Conservation (phyloP, 2,797 vertebrate genomes). For the Coccyzus lansbergi region DNA sequence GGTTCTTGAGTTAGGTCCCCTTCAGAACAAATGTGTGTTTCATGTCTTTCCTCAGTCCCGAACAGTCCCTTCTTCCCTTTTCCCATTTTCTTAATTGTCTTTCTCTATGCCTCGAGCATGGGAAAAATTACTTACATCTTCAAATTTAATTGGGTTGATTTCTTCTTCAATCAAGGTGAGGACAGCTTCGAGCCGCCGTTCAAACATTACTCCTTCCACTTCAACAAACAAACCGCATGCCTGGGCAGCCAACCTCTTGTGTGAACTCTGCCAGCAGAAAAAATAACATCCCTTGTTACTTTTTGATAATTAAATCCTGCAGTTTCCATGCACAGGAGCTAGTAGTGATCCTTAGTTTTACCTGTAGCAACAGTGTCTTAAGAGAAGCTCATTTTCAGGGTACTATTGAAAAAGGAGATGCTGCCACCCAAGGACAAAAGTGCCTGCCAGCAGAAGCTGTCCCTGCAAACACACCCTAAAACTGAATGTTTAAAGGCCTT, state of each 20-base stretch:
- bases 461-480: background rate
- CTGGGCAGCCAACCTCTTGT: slow-evolving; percentile 88
- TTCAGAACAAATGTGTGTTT: background rate
- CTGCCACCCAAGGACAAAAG: background rate
- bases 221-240: slow-evolving; percentile 92
- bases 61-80: background rate
- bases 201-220: slow-evolving; percentile 86
- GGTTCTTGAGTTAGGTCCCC: background rate
- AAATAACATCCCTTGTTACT: background rate
- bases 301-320: background rate
- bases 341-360: background rate
- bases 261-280: slow-evolving; percentile 70
- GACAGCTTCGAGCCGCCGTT: slow-evolving; percentile 80
- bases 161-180: slow-evolving; percentile 87
- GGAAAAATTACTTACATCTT: slow-evolving; percentile 83
- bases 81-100: background rate
- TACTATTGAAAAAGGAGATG: background rate
- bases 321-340: background rate
- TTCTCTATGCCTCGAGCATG: background rate
- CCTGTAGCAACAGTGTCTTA: background rate
- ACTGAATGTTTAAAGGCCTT: background rate
- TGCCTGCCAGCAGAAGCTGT: fast-evolving
- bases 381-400: background rate
- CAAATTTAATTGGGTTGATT: slow-evolving; percentile 85
- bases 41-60: background rate